phyloP scores from a whole-genome alignment of 2,888 invertebrate genomes.

The Ochlodes sylvanus region DNA sequence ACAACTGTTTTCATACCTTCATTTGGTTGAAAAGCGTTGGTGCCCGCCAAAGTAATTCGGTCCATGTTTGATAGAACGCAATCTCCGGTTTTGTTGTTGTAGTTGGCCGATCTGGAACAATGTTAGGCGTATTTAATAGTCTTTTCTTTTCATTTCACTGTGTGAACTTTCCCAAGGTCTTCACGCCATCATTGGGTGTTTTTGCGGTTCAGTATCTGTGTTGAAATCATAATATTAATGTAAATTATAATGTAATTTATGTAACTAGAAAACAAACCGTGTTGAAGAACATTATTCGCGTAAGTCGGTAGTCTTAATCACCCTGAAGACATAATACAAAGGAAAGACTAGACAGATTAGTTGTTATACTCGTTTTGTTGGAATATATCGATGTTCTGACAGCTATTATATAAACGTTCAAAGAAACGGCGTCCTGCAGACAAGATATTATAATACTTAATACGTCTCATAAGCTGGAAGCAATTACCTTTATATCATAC shows the following conservation, averaged over 20 bases:
- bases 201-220: constrained; percentile 44
- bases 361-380: background rate
- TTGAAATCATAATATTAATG: constrained; percentile 36
- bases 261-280: constrained; percentile 29
- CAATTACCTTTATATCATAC: constrained; percentile 35
- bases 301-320: constrained; percentile 20
- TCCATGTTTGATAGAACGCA: constrained; percentile 97
- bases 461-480: constrained; percentile 22
- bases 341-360: constrained; percentile 6
- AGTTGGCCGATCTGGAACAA: constrained; percentile 94
- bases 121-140: constrained; percentile 51
- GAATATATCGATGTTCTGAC: background rate
- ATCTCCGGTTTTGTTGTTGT: constrained; percentile 92
- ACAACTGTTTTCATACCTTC: constrained; percentile 75
- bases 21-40: constrained; percentile 89
- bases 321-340: constrained; percentile 18
- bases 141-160: constrained; percentile 61
- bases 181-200: constrained; percentile 51
- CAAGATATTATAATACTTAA: constrained; percentile 8
- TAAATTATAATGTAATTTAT: constrained; percentile 36
- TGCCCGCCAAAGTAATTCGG: constrained; percentile 94
- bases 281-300: constrained; percentile 26
- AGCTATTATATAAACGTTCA: background rate
- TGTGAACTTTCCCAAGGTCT: constrained; percentile 73
- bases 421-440: background rate